phyloP scores from a whole-genome alignment of 1,140 invertebrate genomes.

The Aphidius gifuensis region DNA sequence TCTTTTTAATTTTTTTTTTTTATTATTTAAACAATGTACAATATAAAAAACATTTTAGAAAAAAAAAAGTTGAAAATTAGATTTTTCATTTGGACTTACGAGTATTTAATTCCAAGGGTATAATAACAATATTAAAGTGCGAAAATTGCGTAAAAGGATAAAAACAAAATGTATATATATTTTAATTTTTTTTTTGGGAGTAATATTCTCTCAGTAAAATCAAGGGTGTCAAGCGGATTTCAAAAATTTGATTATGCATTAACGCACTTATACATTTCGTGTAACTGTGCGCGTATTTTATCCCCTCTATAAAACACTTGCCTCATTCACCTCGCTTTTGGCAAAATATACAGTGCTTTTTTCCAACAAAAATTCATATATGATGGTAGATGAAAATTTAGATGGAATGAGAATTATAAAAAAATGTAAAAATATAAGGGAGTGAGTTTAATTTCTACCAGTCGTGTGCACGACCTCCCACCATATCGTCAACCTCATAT shows the following conservation, averaged over 20 bases:
- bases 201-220: constrained; percentile 32
- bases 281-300: constrained; percentile 39
- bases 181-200: not conserved
- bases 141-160: too few species aligned
- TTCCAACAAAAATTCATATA: too few species aligned
- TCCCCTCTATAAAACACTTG: constrained; percentile 23
- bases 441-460: constrained; percentile 44
- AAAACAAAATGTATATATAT: too few species aligned
- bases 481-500: constrained; percentile 11
- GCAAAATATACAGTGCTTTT: not conserved
- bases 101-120: too few species aligned
- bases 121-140: too few species aligned
- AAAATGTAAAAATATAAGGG: constrained; percentile 23
- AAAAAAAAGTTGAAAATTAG: too few species aligned
- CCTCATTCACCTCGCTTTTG: not conserved
- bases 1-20: too few species aligned
- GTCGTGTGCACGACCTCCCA: constrained; percentile 33
- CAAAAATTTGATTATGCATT: constrained; percentile 54
- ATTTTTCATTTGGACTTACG: too few species aligned
- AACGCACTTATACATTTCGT: constrained; percentile 53
- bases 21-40: too few species aligned
- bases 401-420: constrained; percentile 9
- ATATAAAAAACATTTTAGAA: too few species aligned
- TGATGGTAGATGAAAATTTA: constrained; percentile 10
- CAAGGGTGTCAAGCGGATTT: constrained; percentile 30